phyloP scores from a whole-genome alignment of 2,888 invertebrate genomes.

The Metalampra italica region DNA sequence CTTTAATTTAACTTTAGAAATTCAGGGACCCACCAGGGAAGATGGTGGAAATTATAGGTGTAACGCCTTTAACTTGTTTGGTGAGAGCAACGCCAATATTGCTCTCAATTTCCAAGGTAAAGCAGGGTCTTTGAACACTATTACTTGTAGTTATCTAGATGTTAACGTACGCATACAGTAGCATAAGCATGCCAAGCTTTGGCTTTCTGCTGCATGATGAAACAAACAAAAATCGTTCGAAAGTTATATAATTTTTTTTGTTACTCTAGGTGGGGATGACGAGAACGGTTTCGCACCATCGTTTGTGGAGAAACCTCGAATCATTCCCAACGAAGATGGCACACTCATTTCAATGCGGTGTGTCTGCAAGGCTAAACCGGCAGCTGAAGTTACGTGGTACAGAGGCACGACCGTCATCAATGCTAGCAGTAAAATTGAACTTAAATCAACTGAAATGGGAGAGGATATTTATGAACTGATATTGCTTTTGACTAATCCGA shows the following conservation, averaged over 20 bases:
- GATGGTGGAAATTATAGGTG: constrained; percentile 99
- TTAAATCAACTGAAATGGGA: constrained; percentile 86
- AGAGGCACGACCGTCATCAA: constrained; percentile 91
- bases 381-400: constrained; percentile 97
- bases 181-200: constrained; percentile 66
- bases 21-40: constrained; percentile 95
- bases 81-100: constrained; percentile 99
- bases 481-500: constrained; percentile 77
- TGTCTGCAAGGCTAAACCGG: constrained; percentile 96
- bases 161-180: constrained; percentile 73
- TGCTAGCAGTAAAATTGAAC: constrained; percentile 90
- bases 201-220: constrained; percentile 71
- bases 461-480: constrained; percentile 93
- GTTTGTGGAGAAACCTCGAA: constrained; percentile 98
- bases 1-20: constrained; percentile 94
- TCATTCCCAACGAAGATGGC: constrained; percentile 98
- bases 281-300: constrained; percentile 96
- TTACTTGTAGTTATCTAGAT: constrained; percentile 19
- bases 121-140: constrained; percentile 30
- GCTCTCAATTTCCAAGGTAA: constrained; percentile 99
- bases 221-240: constrained; percentile 11
- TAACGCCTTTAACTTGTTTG: constrained; percentile 98
- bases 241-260: constrained; percentile 9
- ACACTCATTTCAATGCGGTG: constrained; percentile 98
- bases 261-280: constrained; percentile 89